Base-by-base conservation (phyloP, 2,888 invertebrate species). In the Sarcophaga caerulescens region DNA sequence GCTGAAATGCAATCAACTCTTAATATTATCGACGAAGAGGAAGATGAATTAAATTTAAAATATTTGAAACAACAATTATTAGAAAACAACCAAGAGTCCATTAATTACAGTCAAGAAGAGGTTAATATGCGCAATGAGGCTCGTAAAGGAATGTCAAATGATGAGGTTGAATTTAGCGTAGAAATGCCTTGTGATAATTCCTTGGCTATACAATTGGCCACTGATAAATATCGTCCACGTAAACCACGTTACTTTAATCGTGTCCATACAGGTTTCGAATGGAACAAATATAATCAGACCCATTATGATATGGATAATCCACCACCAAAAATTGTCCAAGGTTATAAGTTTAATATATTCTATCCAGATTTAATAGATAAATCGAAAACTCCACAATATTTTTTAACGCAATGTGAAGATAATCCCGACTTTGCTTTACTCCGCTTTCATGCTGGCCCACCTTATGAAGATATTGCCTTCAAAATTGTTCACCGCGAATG, bases 261-360 rank as follows among this genome's bases (percentile, higher is more conserved):
- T 81, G 98, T 98, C 4, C 98, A 98, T 92, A 98, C 98, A 0
- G 99, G 99, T 19, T 99, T 99, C 94, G 99, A 99, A 92, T 99
- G 99, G 99, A 99, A 99, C 94, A 99, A 99, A 93, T 99, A 99
- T 94, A 99, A 99, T 94, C 99, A 99, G 94, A 99, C 99, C 2
- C 99, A 99, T 94, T 99, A 99, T 93, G 99, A 99, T 93, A 98
- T 99, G 97, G 99, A 99, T 93, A 99, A 99, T 94, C 99, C 99
- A 74, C 99, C 99, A 11, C 99, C 99, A 0, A 99, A 99, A 94
- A 99, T 99, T 91, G 99, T 99, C 0, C 99, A 99, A 94, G 99
- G 99, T 10, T 99, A 99, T 94, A 99, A 99, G 93, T 99, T 99
- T 94, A 99, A 99, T 94, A 99, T 99, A 89, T 99, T 99, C 94